These are phyloP conservation scores for Eidolon helvum DNA, from an alignment of 2,113 vertebrate species.

Conservation along the genomic window DNA sequence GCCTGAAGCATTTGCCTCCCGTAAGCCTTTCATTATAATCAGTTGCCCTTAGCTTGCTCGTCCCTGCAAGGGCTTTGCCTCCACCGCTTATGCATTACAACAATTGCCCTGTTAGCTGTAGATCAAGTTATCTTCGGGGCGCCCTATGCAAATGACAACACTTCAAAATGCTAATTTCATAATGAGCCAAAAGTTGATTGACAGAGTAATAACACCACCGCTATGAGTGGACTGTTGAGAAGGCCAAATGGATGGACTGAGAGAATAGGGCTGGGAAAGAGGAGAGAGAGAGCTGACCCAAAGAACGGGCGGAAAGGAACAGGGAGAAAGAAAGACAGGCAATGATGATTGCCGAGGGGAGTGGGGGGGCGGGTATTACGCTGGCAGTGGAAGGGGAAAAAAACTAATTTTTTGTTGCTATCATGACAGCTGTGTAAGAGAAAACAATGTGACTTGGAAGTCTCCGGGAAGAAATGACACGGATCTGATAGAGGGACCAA, in stretches of 20 bases:
- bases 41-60: constrained; percentile 42
- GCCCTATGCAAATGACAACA: constrained; percentile 68
- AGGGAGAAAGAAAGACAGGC: background rate
- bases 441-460: background rate
- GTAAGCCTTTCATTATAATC: constrained; percentile 63
- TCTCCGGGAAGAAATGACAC: background rate
- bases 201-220: constrained; percentile 38
- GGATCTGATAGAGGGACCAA: background rate
- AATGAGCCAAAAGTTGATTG: constrained; percentile 43
- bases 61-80: constrained; percentile 28
- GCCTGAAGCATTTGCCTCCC: constrained; percentile 9
- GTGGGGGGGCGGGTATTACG: background rate
- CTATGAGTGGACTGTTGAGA: constrained; percentile 6
- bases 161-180: constrained; percentile 63
- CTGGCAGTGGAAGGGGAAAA: background rate
- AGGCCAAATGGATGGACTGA: background rate
- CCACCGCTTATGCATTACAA: constrained; percentile 49
- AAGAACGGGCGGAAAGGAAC: background rate
- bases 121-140: constrained; percentile 62
- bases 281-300: background rate
- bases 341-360: background rate
- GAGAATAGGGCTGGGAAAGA: background rate
- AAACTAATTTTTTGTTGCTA: background rate
- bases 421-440: background rate
- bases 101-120: constrained; percentile 44